These are phyloP conservation scores for Molorchus minor DNA, from an alignment of 2,888 invertebrate species.

Conservation along the genomic window DNA sequence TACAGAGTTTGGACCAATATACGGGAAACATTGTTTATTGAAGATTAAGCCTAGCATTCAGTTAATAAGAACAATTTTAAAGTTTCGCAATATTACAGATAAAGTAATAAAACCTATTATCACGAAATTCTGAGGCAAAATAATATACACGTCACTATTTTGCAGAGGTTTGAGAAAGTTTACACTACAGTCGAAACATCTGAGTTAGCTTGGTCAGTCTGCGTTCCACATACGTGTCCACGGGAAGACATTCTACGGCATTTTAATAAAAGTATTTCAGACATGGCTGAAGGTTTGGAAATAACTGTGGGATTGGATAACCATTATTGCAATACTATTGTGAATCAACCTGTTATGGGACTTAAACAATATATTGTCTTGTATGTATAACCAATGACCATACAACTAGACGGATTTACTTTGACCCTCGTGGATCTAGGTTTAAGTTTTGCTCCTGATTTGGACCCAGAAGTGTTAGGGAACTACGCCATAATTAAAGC, in stretches of 20 bases:
- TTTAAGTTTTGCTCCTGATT: too few relatives aligned
- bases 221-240: conserved; percentile 61
- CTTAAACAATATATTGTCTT: conserved; percentile 27
- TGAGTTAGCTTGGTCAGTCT: conserved; percentile 56
- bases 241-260: conserved; percentile 54
- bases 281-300: conserved; percentile 51
- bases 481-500: too few relatives aligned
- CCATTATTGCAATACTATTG: conserved; percentile 47
- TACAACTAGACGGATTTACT: too few relatives aligned
- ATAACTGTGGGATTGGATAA: conserved; percentile 46
- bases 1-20: conserved; percentile 50
- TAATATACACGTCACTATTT: conserved; percentile 12
- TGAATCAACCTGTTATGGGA: conserved; percentile 44
- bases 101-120: conserved; percentile 36
- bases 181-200: conserved; percentile 43
- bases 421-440: too few relatives aligned
- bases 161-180: conserved; percentile 47
- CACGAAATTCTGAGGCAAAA: too few relatives aligned
- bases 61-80: conserved; percentile 45
- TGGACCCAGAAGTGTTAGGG: too few relatives aligned
- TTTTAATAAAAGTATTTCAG: conserved; percentile 49
- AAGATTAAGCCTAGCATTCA: conserved; percentile 44
- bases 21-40: conserved; percentile 60
- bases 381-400: conserved; percentile 27
- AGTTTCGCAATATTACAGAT: conserved; percentile 47